These are phyloP conservation scores for Camelus dromedarius DNA, from an alignment of 2,113 vertebrate species.

Conservation along the genomic window DNA sequence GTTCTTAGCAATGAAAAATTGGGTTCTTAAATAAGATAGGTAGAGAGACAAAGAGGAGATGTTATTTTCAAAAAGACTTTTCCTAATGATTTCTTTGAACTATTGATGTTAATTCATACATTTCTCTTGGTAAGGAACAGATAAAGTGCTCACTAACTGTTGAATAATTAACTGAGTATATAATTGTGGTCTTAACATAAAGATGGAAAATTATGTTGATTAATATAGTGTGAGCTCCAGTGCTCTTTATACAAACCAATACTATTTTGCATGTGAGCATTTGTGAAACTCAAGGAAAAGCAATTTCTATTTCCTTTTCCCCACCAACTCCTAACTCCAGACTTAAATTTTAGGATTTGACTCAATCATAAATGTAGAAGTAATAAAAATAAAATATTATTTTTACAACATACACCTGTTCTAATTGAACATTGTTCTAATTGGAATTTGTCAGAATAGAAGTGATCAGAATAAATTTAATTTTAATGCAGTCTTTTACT, in stretches of 20 bases:
- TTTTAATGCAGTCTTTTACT: neutral
- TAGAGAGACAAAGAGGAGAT: neutral
- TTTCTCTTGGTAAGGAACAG: slow-evolving; percentile 7
- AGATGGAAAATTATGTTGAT: neutral
- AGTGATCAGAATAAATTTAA: neutral
- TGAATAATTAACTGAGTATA: neutral
- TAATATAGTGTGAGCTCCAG: neutral
- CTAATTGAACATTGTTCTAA: slow-evolving; percentile 20
- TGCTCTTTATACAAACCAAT: neutral
- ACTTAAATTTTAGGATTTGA: slow-evolving; percentile 13
- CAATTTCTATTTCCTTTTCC: neutral
- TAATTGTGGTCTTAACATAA: neutral
- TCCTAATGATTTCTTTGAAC: neutral
- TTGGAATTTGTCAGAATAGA: slow-evolving; percentile 33
- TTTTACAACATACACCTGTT: neutral
- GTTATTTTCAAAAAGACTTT: neutral
- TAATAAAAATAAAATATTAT: slow-evolving; percentile 37
- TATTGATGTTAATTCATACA: neutral
- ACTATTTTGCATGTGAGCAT: neutral
- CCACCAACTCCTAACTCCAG: neutral
- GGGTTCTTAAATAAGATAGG: neutral
- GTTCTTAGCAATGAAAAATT: neutral
- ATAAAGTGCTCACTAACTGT: neutral
- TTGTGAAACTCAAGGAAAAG: neutral
- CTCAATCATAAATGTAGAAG: neutral